Percentiles rank a stretch among this genome's conserved stretches.
phyloP scores from a whole-genome alignment of 2,797 vertebrate genomes.

The Sebastes taczanowskii region DNA sequence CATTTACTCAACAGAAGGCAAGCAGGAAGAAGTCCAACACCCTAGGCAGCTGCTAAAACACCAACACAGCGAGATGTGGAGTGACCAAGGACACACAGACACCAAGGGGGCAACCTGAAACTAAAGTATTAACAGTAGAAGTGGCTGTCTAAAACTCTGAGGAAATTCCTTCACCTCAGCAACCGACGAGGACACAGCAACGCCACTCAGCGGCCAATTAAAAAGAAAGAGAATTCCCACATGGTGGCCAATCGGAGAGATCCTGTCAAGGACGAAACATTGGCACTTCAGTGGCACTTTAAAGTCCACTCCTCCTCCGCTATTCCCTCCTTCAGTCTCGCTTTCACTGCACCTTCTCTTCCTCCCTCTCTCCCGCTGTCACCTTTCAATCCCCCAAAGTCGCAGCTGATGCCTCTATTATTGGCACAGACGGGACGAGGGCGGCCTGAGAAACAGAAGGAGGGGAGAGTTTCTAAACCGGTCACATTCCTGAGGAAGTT shows the following conservation, averaged over 20 bases:
- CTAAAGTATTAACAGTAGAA: background rate
- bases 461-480: constrained; percentile 17
- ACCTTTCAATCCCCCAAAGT: constrained; percentile 15
- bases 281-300: constrained; percentile 1
- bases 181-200: background rate
- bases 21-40: background rate
- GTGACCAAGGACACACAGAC: background rate
- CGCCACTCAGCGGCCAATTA: constrained; percentile 12
- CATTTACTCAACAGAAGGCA: background rate
- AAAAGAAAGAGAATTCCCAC: background rate
- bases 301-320: background rate
- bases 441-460: background rate
- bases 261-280: background rate
- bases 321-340: background rate
- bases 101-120: background rate
- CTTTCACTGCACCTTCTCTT: background rate
- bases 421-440: constrained; percentile 4
- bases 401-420: constrained; percentile 52
- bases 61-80: background rate
- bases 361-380: background rate
- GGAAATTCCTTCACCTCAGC: background rate
- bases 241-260: constrained; percentile 10
- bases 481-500: constrained; percentile 13
- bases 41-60: background rate
- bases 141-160: background rate